Conservation (phyloP, 2,113 vertebrate genomes). For the Butorides virescens region DNA sequence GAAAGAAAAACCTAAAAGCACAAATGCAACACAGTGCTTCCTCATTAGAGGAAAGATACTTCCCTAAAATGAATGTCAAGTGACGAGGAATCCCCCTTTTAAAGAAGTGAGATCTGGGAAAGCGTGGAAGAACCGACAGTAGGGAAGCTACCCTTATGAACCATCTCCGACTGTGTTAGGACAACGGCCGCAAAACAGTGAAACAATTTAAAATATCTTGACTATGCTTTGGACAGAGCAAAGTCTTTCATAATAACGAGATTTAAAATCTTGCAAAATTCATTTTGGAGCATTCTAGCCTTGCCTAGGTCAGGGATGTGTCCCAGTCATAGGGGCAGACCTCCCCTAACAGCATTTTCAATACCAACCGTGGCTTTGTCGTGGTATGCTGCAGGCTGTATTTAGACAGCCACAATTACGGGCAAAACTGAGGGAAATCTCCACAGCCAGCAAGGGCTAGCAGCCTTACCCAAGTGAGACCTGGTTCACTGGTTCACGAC, state of each 20-base stretch:
- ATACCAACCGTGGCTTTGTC: background rate
- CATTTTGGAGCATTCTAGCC: accelerated
- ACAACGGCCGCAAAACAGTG: background rate
- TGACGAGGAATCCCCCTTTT: background rate
- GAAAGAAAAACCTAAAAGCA: background rate
- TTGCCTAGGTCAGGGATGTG: background rate
- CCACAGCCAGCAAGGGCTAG: background rate
- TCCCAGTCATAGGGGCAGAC: background rate
- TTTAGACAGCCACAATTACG: no score
- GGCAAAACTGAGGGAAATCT: background rate
- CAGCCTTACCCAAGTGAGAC: background rate
- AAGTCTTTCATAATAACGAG: background rate
- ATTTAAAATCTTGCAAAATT: background rate
- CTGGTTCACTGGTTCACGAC: background rate
- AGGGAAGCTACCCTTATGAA: background rate
- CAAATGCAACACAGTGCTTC: background rate
- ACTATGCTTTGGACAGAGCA: background rate
- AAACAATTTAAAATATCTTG: background rate
- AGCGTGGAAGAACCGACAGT: accelerated
- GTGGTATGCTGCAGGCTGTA: accelerated
- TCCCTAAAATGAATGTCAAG: background rate
- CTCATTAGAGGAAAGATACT: background rate
- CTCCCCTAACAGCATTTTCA: background rate
- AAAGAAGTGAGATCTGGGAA: background rate
- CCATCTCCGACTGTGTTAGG: background rate